Evolutionary conservation across 2,888 invertebrate species (phyloP).

Genomic region (Acrocera orbiculus): DNA sequence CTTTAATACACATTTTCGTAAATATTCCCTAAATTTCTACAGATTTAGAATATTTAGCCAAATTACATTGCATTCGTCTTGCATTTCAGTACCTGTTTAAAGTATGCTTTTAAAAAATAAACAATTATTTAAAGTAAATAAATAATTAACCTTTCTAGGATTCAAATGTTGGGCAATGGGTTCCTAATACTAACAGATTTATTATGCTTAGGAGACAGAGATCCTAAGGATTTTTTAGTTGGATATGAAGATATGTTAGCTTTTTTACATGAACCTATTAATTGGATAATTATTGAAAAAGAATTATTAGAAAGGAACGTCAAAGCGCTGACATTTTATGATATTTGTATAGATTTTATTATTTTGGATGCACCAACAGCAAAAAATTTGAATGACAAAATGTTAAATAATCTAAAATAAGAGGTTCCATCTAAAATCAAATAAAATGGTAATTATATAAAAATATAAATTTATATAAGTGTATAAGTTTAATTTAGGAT

Average conservation of each 20-base stretch:
- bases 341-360: slow-evolving; percentile 90
- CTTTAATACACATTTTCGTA: too few relatives aligned
- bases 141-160: slow-evolving; percentile 23
- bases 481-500: too few relatives aligned
- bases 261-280: slow-evolving; percentile 54
- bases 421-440: too few relatives aligned
- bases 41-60: slow-evolving; percentile 89
- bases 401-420: too few relatives aligned
- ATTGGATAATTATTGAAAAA: slow-evolving; percentile 62
- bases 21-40: too few relatives aligned
- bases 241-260: slow-evolving; percentile 83
- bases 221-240: slow-evolving; percentile 83
- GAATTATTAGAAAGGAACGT: slow-evolving; percentile 74
- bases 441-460: too few relatives aligned
- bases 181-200: slow-evolving; percentile 77
- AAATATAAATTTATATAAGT: too few relatives aligned
- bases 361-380: slow-evolving; percentile 90
- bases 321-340: slow-evolving; percentile 83
- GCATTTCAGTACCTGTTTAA: slow-evolving; percentile 69
- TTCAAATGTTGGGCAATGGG: slow-evolving; percentile 57
- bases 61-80: slow-evolving; percentile 79
- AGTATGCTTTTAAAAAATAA: slow-evolving; percentile 18
- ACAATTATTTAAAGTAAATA: not conserved
- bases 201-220: slow-evolving; percentile 78
- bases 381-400: too few relatives aligned